These are phyloP conservation scores for Salvelinus namaycush DNA, from an alignment of 2,113 vertebrate genomes.

Conservation along the genomic window DNA sequence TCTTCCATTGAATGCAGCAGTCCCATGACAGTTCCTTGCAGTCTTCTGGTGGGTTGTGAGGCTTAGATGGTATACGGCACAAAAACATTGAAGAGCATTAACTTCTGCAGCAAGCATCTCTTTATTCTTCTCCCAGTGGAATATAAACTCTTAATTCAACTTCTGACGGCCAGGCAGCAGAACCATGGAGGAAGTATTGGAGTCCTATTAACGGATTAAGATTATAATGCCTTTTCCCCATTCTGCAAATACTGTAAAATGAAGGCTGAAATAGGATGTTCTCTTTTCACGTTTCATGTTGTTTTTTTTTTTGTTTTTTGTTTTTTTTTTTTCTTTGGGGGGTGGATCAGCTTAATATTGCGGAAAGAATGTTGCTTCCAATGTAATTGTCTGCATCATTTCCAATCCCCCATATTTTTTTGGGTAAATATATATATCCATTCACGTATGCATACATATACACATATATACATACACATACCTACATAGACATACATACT, in stretches of 20 bases:
- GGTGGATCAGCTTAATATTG: no score
- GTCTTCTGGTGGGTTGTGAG: constrained; percentile 51
- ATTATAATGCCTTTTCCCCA: constrained; percentile 40
- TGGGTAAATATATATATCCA: no score
- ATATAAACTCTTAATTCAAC: constrained; percentile 66
- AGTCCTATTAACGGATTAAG: constrained; percentile 56
- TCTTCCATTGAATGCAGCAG: constrained; percentile 28
- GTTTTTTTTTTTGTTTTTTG: no score
- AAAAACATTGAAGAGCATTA: constrained; percentile 63
- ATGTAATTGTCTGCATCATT: no score
- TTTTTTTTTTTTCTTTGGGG: no score
- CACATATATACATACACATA: no score
- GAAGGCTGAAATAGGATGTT: constrained; percentile 34
- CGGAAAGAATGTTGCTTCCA: no score
- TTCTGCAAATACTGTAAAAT: constrained; percentile 47
- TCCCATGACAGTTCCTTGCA: constrained; percentile 50
- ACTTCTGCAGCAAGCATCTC: constrained; percentile 49
- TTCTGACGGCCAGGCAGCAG: constrained; percentile 40
- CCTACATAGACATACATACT: no score
- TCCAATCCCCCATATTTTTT: no score
- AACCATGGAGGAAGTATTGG: constrained; percentile 39
- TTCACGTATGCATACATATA: no score
- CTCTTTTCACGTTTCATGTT: constrained; percentile 19
- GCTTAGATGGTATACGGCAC: constrained; percentile 53
- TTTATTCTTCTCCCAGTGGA: constrained; percentile 58